Conservation (phyloP, 2,797 vertebrate genomes). For the Chelmon rostratus region DNA sequence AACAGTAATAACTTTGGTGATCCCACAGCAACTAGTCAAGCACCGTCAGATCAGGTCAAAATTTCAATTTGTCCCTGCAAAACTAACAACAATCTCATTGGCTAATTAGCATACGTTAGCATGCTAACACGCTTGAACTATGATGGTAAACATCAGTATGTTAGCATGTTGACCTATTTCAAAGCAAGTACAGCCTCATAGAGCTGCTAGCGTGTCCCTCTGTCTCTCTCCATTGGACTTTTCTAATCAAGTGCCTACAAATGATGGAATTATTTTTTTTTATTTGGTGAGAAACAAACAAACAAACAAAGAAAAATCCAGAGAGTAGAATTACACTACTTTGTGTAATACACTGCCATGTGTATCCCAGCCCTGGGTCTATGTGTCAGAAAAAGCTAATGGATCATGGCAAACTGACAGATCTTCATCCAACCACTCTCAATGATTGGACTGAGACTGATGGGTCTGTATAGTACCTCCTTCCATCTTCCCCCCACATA, state of each 20-base stretch:
- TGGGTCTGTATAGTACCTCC: conserved; percentile 15
- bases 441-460: conserved; percentile 44
- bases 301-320: no score
- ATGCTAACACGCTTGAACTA: not conserved
- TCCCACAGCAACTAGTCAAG: no score
- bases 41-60: not conserved
- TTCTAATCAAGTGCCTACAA: not conserved
- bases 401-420: conserved; percentile 29
- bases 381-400: conserved; percentile 9
- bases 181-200: not conserved
- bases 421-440: conserved; percentile 31
- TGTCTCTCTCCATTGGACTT: not conserved
- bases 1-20: no score
- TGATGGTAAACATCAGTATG: not conserved
- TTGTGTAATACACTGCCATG: no score
- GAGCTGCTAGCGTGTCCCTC: not conserved
- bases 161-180: not conserved
- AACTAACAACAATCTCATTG: not conserved
- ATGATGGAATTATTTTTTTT: not conserved
- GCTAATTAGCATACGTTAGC: not conserved
- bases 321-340: not conserved
- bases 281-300: not conserved
- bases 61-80: not conserved
- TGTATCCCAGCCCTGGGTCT: no score
- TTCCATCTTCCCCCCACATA: conserved; percentile 38